phyloP scores from a whole-genome alignment of 2,888 invertebrate species.

The Sinodicranocentrus sp. region DNA sequence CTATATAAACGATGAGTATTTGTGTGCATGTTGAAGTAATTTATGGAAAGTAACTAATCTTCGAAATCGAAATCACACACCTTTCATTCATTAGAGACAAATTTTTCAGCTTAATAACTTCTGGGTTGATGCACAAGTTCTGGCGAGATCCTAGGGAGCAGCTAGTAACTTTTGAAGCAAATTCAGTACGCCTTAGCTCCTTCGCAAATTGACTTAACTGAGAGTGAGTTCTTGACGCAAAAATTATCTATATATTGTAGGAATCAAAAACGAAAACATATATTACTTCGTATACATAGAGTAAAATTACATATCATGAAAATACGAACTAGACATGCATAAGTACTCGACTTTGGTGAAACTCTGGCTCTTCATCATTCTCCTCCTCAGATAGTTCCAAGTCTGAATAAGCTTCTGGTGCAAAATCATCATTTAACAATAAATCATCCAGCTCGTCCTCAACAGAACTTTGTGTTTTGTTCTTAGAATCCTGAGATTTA shows the following conservation, averaged over 20 bases:
- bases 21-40: background rate
- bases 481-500: conserved; percentile 70
- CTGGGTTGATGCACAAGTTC: conserved; percentile 92
- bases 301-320: no score
- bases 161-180: conserved; percentile 85
- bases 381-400: conserved; percentile 79
- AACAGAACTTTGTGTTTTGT: conserved; percentile 28
- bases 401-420: conserved; percentile 77
- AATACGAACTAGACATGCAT: no score
- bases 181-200: conserved; percentile 92
- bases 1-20: no score
- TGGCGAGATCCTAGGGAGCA: conserved; percentile 94
- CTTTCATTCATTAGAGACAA: conserved; percentile 92
- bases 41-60: no score
- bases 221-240: conserved; percentile 91
- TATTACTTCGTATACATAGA: no score
- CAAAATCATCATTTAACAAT: conserved; percentile 76
- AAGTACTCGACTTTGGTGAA: conserved; percentile 78
- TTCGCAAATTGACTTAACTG: conserved; percentile 96
- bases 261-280: no score
- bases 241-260: conserved; percentile 89
- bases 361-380: conserved; percentile 78
- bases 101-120: conserved; percentile 86
- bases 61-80: conserved; percentile 78
- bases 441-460: conserved; percentile 75